Evolutionary conservation across 2,888 invertebrate species (phyloP).

Genomic region (Limenitis camilla): DNA sequence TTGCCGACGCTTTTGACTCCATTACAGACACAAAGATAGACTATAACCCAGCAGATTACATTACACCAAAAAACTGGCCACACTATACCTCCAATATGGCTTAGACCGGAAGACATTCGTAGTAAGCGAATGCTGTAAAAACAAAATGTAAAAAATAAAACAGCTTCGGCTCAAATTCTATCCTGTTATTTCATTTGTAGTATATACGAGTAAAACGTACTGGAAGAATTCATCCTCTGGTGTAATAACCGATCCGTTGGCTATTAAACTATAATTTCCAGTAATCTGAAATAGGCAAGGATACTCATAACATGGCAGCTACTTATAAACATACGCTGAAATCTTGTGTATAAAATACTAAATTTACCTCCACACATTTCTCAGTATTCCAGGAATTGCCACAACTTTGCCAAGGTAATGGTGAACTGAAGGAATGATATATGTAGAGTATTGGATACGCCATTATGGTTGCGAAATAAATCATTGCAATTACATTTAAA

Average conservation of each 20-base stretch:
- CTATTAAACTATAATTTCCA: conserved; percentile 44
- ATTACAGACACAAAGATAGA: conserved; percentile 89
- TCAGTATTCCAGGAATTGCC: conserved; percentile 88
- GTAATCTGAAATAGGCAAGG: conserved; percentile 49
- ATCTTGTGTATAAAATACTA: conserved; percentile 6
- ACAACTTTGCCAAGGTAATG: conserved; percentile 86
- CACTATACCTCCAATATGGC: conserved; percentile 83
- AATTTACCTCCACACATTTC: conserved; percentile 77
- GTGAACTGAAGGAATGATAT: conserved; percentile 77
- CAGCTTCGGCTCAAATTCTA: neutral
- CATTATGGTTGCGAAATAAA: conserved; percentile 89
- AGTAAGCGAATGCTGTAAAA: conserved; percentile 83
- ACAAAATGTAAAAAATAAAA: neutral
- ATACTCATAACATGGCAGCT: conserved; percentile 6
- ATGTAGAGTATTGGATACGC: conserved; percentile 90
- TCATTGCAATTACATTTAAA: conserved; percentile 85
- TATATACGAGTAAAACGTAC: conserved; percentile 65
- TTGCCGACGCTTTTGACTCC: conserved; percentile 92
- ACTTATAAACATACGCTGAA: neutral
- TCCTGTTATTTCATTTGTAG: conserved; percentile 7
- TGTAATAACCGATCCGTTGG: conserved; percentile 69
- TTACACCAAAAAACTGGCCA: conserved; percentile 87
- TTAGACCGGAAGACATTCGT: conserved; percentile 82
- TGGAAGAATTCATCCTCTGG: conserved; percentile 90
- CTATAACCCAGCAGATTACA: conserved; percentile 83